Percentiles rank a stretch among this genome's conserved stretches.
Evolutionary conservation across 1,140 invertebrate species (phyloP).

Genomic region (Fopius arisanus): DNA sequence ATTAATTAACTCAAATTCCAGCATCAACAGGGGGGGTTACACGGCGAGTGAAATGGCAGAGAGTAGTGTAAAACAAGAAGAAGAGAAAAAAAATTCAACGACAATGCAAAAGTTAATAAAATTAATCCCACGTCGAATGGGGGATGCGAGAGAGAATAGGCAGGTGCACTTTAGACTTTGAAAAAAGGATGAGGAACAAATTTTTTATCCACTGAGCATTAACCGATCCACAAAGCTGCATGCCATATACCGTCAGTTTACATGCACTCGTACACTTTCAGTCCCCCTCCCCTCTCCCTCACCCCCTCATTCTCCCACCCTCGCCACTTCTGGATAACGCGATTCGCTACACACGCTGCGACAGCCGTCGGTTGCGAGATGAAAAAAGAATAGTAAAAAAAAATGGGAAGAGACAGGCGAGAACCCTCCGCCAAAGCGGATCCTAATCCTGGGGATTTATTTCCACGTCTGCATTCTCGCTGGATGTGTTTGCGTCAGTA

Average conservation of each 20-base stretch:
- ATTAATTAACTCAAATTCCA: conserved; percentile 10
- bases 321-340: not conserved
- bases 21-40: not conserved
- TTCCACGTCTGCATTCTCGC: conserved; percentile 33
- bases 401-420: conserved; percentile 10
- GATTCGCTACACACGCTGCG: conserved; percentile 25
- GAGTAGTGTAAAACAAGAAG: no score
- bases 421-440: conserved; percentile 9
- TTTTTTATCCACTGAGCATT: conserved; percentile 5
- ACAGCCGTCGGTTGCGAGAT: conserved; percentile 22
- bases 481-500: conserved; percentile 12
- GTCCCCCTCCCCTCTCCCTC: not conserved
- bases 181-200: not conserved
- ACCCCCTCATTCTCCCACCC: not conserved
- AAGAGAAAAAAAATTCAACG: conserved; percentile 3
- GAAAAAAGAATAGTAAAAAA: not conserved
- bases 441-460: conserved; percentile 37
- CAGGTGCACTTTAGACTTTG: conserved; percentile 20
- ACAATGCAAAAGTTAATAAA: conserved; percentile 14
- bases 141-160: conserved; percentile 8
- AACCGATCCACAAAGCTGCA: conserved; percentile 24
- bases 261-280: conserved; percentile 17
- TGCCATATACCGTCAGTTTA: conserved; percentile 11
- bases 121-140: conserved; percentile 11
- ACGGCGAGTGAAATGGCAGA: not conserved